Conservation (phyloP, 2,888 invertebrate species). For the Lamellibrachia columna region DNA sequence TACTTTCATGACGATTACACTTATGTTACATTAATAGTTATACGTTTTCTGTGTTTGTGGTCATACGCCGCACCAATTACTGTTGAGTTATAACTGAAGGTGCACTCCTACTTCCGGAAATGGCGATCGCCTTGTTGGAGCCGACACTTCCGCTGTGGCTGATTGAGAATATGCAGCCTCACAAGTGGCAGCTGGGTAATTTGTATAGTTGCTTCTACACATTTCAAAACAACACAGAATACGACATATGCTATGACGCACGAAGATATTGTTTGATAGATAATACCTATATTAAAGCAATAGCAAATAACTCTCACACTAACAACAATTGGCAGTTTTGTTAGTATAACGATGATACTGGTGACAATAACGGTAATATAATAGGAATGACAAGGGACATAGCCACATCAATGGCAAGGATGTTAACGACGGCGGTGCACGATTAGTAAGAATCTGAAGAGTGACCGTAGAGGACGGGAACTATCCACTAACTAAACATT, state of each 20-base stretch:
- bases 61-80: background rate
- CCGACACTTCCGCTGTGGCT: constrained; percentile 86
- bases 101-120: constrained; percentile 81
- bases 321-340: background rate
- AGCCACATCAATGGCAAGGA: background rate
- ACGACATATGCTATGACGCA: background rate
- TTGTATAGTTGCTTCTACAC: background rate
- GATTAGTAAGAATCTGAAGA: background rate
- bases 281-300: no score
- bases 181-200: constrained; percentile 68
- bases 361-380: no score
- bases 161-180: constrained; percentile 74
- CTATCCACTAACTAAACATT: background rate
- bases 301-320: no score
- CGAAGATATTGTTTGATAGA: no score
- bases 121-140: constrained; percentile 84
- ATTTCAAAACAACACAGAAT: background rate
- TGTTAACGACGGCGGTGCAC: background rate
- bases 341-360: background rate
- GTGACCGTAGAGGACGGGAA: background rate
- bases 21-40: background rate
- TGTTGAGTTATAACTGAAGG: constrained; percentile 44
- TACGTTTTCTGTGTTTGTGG: background rate
- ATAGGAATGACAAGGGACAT: no score
- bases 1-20: background rate